phyloP scores from a whole-genome alignment of 2,888 invertebrate genomes.

The Polymixis flavicincta region DNA sequence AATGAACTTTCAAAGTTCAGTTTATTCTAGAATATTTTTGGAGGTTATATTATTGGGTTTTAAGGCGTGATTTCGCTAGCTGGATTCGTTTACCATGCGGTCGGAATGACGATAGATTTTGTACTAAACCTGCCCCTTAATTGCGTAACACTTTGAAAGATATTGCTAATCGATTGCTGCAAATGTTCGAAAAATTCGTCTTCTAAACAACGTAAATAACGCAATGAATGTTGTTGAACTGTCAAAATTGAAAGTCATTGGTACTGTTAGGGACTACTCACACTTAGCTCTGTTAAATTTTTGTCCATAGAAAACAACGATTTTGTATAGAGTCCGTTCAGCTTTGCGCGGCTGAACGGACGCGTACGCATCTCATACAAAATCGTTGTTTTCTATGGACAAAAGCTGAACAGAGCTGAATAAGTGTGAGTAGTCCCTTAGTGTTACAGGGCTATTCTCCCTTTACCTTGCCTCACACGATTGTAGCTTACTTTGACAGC shows the following conservation, averaged over 20 bases:
- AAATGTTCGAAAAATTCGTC: neutral
- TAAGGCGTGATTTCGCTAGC: neutral
- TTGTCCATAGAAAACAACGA: too few species aligned
- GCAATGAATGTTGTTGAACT: neutral
- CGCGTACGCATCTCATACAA: too few species aligned
- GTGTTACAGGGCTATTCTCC: neutral
- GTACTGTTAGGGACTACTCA: too few species aligned
- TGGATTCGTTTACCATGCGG: neutral
- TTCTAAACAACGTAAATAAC: neutral
- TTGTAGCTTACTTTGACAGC: slow-evolving; percentile 2
- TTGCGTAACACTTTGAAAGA: neutral
- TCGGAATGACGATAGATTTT: neutral
- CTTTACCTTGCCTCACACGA: neutral
- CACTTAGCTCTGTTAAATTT: too few species aligned
- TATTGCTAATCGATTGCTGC: neutral
- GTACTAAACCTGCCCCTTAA: neutral
- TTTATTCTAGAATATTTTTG: slow-evolving; percentile 15
- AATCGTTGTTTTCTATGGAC: too few species aligned
- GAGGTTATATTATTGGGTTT: neutral
- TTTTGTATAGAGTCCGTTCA: too few species aligned
- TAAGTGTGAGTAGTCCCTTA: too few species aligned
- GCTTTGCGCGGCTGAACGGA: too few species aligned
- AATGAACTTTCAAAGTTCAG: slow-evolving; percentile 19
- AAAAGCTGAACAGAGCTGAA: too few species aligned
- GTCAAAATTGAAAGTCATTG: too few species aligned